Base-by-base conservation (phyloP, 1,140 invertebrate species). In the Nylanderia fulva region DNA sequence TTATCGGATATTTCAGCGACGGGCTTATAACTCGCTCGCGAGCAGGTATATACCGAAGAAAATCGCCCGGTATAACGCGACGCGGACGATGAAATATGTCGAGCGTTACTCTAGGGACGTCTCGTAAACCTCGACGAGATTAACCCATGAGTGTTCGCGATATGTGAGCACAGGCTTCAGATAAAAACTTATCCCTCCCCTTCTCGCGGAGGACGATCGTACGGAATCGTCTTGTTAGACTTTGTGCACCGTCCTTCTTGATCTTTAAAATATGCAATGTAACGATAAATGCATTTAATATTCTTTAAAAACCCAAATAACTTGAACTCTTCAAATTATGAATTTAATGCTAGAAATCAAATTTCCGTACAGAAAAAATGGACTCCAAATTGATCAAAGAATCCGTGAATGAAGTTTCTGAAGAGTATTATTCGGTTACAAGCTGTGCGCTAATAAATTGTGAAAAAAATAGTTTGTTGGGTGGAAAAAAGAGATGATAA, bases 1-100 rank as follows among this genome's bases (percentile, higher is more conserved):
- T 90, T 89, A 89, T 90, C 87, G 88, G 88, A 86, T 90, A 90
- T 89, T 86, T 80, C 74, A 61, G 54, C 39, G 88, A 69, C 72
- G 74, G 45, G 87, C 87, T 89, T 89, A 89, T 68, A 63, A 75
- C 48, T 61, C 56, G 29, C 29, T 33, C 29, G 29, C 29, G 29
- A 80, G 58, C 79, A 58, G 75, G 79, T 63, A 71, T 63, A 71
- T 58, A 63, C 29, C 54, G 56, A 9, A 86, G 87, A 89, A 86
- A 89, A 89, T 89, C 87, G 74, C 85, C 42, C 79, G 74, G 74
- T 86, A 85, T 76, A 89, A 89, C 88, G 88, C 88, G 39, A 89
- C 72, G 84, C 72, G 54, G 66, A 42, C 77, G 77, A 89, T 89
- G 87, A 89, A 89, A 89, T 89, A 89, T 89, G 80, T 75, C 84